Evolutionary conservation across 2,888 invertebrate species (phyloP), one percentile per base, ranked within the genome.

Genomic region (Erpobdella octoculata): DNA sequence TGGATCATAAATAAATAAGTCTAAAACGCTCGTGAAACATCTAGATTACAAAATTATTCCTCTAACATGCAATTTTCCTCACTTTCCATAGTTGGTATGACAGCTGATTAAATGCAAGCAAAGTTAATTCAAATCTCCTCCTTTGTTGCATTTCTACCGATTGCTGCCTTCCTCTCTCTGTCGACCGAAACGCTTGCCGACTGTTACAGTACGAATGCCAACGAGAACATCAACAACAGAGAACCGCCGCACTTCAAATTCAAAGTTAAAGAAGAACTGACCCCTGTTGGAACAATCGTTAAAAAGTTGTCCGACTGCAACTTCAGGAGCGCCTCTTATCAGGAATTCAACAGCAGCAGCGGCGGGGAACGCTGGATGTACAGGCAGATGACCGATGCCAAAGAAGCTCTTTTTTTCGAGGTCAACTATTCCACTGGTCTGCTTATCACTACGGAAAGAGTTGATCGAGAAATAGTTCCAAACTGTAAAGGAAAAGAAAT

Each of bases 211-310:
- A n/a, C n/a, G n/a, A n/a, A n/a, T n/a, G n/a, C n/a, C n/a, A n/a
- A n/a, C n/a, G n/a, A n/a, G n/a, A n/a, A n/a, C n/a, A n/a, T n/a
- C n/a, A n/a, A n/a, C n/a, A n/a, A n/a, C n/a, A n/a, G n/a, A n/a
- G 48, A 68, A 46, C 68, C 68, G 9, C 68, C 68, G 8, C 38
- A 33, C 46, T 33, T 68, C 12, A 68, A n/a, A 2, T 68, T 41
- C 48, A 48, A 21, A 2, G 68, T 68, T 5, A 37, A 48, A 48
- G 68, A 68, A 68, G 68, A 68, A 33, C 2, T 48, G 18, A 68
- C 68, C 18, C 48, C 68, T 3, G 33, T 68, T 12, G 68, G 68
- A 12, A 31, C 68, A 2, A 21, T 31, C 12, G 53, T 68, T 2
- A 53, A 53, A 33, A 68, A 48, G 31, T 36, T 68, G 6, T 68